Evolutionary conservation across 2,888 invertebrate genomes (phyloP).

Genomic region (Orthonychiurus folsomi): DNA sequence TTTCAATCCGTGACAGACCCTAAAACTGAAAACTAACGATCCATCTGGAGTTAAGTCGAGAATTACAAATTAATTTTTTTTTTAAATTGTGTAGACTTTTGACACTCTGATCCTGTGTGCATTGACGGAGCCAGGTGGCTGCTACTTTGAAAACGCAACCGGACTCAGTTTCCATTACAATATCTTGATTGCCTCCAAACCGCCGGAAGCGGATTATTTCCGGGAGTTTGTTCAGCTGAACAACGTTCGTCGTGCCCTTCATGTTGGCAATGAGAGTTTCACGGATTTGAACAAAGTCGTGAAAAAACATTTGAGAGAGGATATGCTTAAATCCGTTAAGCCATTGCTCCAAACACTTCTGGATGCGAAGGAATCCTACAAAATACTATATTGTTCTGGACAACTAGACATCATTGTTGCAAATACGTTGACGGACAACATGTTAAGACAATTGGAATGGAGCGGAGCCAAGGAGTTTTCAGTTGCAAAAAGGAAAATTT

Average conservation of each 20-base stretch:
- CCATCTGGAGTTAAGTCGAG: too few species aligned
- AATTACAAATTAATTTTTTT: too few species aligned
- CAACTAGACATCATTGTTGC: constrained; percentile 86
- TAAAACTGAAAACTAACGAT: too few species aligned
- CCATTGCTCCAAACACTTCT: constrained; percentile 61
- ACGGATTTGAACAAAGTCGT: constrained; percentile 51
- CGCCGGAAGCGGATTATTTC: constrained; percentile 48
- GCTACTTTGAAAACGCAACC: constrained; percentile 62
- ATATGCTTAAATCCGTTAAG: constrained; percentile 67
- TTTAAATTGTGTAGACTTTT: too few species aligned
- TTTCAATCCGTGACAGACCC: too few species aligned
- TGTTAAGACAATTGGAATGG: constrained; percentile 63
- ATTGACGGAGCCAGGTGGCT: too few species aligned
- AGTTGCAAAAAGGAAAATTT: constrained; percentile 40
- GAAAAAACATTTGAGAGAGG: constrained; percentile 59
- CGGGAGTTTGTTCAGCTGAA: constrained; percentile 55
- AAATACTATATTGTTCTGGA: constrained; percentile 75
- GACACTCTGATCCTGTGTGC: constrained; percentile 46
- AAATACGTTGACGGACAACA: constrained; percentile 73
- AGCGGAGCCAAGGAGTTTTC: constrained; percentile 57
- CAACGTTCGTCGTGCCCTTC: constrained; percentile 62
- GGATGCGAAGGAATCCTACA: constrained; percentile 49
- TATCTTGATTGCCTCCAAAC: constrained; percentile 56
- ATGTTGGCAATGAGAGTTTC: constrained; percentile 73
- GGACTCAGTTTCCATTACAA: constrained; percentile 70